Percentiles rank a stretch among this genome's conserved stretches.
Evolutionary conservation across 2,113 vertebrate species (phyloP).

Genomic region (Carassius carassius): DNA sequence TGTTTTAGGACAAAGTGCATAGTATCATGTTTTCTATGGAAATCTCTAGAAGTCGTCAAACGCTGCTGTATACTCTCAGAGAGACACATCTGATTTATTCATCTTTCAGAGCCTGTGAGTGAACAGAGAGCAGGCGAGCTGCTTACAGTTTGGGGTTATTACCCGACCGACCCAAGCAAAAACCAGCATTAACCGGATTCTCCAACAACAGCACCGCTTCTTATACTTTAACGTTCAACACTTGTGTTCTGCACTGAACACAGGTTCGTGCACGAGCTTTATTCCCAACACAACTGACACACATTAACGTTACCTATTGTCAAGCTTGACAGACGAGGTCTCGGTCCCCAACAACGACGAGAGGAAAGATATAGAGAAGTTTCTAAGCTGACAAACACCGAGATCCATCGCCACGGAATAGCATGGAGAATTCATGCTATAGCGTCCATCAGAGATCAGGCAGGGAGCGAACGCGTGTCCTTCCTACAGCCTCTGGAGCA

Average conservation of each 20-base stretch:
- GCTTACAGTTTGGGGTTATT: too few species aligned
- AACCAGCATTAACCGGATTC: too few species aligned
- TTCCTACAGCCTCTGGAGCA: not conserved
- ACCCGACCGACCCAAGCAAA: too few species aligned
- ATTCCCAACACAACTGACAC: not conserved
- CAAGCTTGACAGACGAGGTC: conserved; percentile 85
- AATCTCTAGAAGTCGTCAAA: too few species aligned
- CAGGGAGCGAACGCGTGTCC: conserved; percentile 20
- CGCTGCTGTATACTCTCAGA: too few species aligned
- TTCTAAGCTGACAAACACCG: conserved; percentile 93
- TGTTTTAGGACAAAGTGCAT: too few species aligned
- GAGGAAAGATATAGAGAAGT: conserved; percentile 95
- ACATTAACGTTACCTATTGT: conserved; percentile 85
- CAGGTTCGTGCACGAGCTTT: too few species aligned
- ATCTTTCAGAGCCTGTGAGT: too few species aligned
- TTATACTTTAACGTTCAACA: not conserved
- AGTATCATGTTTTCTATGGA: too few species aligned
- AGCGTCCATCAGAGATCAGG: conserved; percentile 65
- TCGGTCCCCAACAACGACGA: conserved; percentile 91
- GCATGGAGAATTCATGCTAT: conserved; percentile 89
- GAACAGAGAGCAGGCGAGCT: too few species aligned
- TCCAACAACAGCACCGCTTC: too few species aligned
- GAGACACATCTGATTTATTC: too few species aligned
- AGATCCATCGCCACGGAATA: conserved; percentile 96
- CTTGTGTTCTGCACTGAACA: not conserved